Base-by-base conservation (phyloP, 92 coral and sea anemone species). In the Blastomussa wellsi region DNA sequence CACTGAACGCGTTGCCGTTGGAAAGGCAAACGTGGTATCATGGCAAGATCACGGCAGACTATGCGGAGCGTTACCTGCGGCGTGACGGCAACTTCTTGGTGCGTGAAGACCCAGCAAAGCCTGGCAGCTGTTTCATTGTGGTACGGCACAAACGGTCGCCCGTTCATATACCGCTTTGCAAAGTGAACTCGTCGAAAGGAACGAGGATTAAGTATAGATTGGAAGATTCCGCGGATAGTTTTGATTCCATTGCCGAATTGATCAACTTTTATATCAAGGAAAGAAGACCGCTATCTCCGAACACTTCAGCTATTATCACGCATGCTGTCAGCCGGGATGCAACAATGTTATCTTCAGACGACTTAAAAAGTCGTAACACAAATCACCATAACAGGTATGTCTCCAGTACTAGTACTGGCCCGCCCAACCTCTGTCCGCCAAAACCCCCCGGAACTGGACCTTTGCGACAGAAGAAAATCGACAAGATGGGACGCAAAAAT, bases 21-120 rank as follows among this genome's bases (percentile, higher is more conserved):
- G 99, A 97, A 44, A 95, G 91, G 82, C 97, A 94, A 79, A 89
- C 94, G 28, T 97, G 99, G 99, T 97, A 91, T 82, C 99, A 97
- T 74, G 99, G 99, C 77, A 95, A 95, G 72, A 88, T 97, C 73
- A 97, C 95, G 14, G 95, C 98, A 2, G 99, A 97, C 42, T 97
- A 89, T 87, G 99, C 98, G 20, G 99, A 95, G 52, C 93, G 93
- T 55, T 88, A 90, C 35, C 76, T 97, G 74, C 88, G 91, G 20
- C 92, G 89, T 39, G 94, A 91, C 78, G 99, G 99, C 3, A 95
- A 97, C 83, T 97, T 97, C 78, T 90, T 97, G 78, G 99, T 97
- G 47, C 94, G 99, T 33, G 99, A 97, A 82, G 98, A 97, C 49
- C 99, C 99, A 1, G 98, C 99, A 17, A 95, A 87, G 87, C 98